Evolutionary conservation across 2,113 vertebrate genomes (phyloP), one percentile per base, ranked within the genome.

Genomic region (Pluvianellus socialis): DNA sequence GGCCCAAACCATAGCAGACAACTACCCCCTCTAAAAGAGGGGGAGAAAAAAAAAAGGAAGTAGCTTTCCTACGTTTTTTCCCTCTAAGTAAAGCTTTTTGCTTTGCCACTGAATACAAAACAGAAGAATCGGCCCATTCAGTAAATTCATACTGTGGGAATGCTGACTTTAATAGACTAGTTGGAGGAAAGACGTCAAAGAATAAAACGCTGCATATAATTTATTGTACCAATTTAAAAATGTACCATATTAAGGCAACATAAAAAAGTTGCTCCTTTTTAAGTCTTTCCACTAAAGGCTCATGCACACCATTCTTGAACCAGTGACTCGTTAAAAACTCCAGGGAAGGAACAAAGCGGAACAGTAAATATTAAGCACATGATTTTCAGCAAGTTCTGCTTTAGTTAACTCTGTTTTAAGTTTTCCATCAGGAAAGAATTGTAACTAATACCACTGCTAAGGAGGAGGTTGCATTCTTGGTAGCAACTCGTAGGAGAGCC

Each of bases 161-260:
- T 7, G n/a, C 18, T 84, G 92, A 91, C 76, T 94, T 96, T 86
- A 88, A 95, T 38, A 61, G 47, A 81, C 38, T 45, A 81, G 47
- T 84, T 85, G 58, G 61, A 95, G 53, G 63, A 95, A 95, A 96
- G 82, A 95, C 4, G 23, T 86, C 87, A 95, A 97, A 97, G 85
- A 76, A 93, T 35, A 74, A 84, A 94, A 96, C 96, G 94, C 91
- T 94, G 94, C n/a, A 71, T 81, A 88, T 80, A 96, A 97, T 95
- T 98, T 96, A 97, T 91, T 84, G 85, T 17, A 90, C 70, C 45
- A 76, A 82, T 85, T 93, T 11, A 35, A 97, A 97, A 91, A 95
- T 55, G 30, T 49, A 76, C 86, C 80, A 75, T 74, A 95, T 66
- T 94, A 96, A 90, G 88, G 85, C 77, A 94, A 96, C 86, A 88